Base-by-base conservation (phyloP, 2,797 vertebrate genomes). In the Acrossocheilus fasciatus region DNA sequence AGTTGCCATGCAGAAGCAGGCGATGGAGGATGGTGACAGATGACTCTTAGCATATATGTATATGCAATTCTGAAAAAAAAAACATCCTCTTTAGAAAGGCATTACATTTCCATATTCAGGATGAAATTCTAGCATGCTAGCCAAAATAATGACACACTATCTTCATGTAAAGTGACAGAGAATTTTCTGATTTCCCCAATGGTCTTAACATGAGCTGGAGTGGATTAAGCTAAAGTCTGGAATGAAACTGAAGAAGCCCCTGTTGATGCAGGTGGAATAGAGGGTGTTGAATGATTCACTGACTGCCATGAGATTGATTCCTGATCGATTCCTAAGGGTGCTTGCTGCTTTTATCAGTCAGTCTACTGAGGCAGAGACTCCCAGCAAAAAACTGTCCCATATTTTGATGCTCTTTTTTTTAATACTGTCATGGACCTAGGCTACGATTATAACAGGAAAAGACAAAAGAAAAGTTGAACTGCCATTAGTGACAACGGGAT, bases 31-130 rank as follows among this genome's bases (percentile, higher is more conserved):
- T 10, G 14, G 54, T 68, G 43, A 4, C 12, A 1, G 45, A 54
- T 82, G n/a, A 69, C 45, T 81, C 26, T 78, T 68, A 34, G 62
- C 43, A n/a, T 8, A 59, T 10, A 82, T 57, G 30, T 39, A 72
- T 82, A 57, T 74, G 72, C 86, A 92, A 90, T 86, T 87, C 90
- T 90, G 81, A 88, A 86, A 69, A 26, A 26, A 26, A 70, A 73
- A 73, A 18, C n/a, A 47, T 23, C 59, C 12, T 54, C 62, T 89
- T 91, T 93, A 81, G 87, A 83, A 91, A 93, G 88, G 91, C 91
- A 92, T 93, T 92, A 59, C 90, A 91, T 93, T 89, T 88, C 83
- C 89, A 69, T 93, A 94, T 93, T 94, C 89, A 94, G 91, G 90
- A 92, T 18, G 2, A 47, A 66, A 43, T 45, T 59, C 20, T 66